Evolutionary conservation across 2,113 vertebrate species (phyloP).

Genomic region (Paratilapia polleni): DNA sequence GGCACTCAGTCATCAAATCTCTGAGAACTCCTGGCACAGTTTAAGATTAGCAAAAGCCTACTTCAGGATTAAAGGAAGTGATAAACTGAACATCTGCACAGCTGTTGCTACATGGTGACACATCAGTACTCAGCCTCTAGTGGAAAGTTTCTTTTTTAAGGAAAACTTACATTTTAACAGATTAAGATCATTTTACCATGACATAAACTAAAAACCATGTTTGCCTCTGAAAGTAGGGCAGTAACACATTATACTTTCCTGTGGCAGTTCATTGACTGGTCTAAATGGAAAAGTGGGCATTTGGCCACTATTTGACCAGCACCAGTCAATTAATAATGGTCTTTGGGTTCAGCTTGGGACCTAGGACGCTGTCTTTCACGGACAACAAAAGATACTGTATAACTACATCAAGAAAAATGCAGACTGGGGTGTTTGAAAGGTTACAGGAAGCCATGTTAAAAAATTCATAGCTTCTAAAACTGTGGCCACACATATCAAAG

Average conservation of each 20-base stretch:
- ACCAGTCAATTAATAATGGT: neutral
- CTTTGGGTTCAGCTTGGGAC: neutral
- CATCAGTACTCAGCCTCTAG: neutral
- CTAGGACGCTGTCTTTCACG: neutral
- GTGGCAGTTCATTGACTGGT: slow-evolving; percentile 2
- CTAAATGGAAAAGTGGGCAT: neutral
- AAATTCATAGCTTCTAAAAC: slow-evolving; percentile 42
- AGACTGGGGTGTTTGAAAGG: neutral
- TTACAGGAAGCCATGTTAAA: slow-evolving; percentile 4
- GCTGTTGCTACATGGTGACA: neutral
- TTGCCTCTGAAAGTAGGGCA: neutral
- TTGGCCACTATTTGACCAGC: neutral
- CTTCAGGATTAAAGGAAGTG: neutral
- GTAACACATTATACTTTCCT: neutral
- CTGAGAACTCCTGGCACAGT: neutral
- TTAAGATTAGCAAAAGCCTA: neutral
- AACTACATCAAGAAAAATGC: neutral
- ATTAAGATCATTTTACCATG: neutral
- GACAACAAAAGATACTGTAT: neutral
- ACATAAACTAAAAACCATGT: neutral
- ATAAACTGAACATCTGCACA: neutral
- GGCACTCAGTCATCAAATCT: too few relatives aligned
- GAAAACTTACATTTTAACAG: neutral
- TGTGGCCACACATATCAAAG: neutral
- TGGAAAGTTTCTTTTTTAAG: neutral